Evolutionary conservation across 2,797 vertebrate genomes (phyloP).

Genomic region (Erpetoichthys calabaricus): DNA sequence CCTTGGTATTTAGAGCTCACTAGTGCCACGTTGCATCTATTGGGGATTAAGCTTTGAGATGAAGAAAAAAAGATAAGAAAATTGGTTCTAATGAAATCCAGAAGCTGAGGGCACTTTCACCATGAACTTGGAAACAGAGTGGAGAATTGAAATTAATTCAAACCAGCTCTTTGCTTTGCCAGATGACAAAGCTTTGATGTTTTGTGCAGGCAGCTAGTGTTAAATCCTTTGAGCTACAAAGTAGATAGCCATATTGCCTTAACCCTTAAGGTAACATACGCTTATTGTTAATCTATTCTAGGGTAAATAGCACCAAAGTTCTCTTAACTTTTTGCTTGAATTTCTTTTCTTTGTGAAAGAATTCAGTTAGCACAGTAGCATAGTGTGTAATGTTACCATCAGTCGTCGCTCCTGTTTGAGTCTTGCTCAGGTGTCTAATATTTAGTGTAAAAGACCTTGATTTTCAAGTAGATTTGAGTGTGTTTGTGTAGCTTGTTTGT

Average conservation of each 20-base stretch:
- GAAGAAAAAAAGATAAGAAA: conserved; percentile 84
- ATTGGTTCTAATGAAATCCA: conserved; percentile 87
- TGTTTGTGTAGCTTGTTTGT: too few relatives aligned
- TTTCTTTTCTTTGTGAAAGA: too few relatives aligned
- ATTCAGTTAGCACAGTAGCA: too few relatives aligned
- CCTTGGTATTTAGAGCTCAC: conserved; percentile 53
- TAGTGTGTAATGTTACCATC: too few relatives aligned
- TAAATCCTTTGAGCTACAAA: conserved; percentile 54
- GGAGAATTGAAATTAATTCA: conserved; percentile 81
- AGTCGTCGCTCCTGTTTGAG: too few relatives aligned
- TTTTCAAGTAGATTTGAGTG: too few relatives aligned
- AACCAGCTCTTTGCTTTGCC: conserved; percentile 65
- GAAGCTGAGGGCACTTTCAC: conserved; percentile 63
- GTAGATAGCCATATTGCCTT: conserved; percentile 32
- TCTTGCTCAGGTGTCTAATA: too few relatives aligned
- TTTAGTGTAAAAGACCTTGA: too few relatives aligned
- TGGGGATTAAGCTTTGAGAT: conserved; percentile 64
- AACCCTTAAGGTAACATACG: conserved; percentile 34
- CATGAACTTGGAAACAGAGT: conserved; percentile 66
- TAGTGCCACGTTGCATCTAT: conserved; percentile 76
- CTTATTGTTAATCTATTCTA: too few relatives aligned
- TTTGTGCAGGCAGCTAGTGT: conserved; percentile 47
- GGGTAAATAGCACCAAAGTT: too few relatives aligned
- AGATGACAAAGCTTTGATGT: conserved; percentile 83
- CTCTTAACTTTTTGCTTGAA: too few relatives aligned